A percentile compares a stretch with the other conserved stretches of the same genome.
These are phyloP conservation scores for Macroglossus sobrinus DNA, from an alignment of 2,113 vertebrate genomes.

Conservation along the genomic window DNA sequence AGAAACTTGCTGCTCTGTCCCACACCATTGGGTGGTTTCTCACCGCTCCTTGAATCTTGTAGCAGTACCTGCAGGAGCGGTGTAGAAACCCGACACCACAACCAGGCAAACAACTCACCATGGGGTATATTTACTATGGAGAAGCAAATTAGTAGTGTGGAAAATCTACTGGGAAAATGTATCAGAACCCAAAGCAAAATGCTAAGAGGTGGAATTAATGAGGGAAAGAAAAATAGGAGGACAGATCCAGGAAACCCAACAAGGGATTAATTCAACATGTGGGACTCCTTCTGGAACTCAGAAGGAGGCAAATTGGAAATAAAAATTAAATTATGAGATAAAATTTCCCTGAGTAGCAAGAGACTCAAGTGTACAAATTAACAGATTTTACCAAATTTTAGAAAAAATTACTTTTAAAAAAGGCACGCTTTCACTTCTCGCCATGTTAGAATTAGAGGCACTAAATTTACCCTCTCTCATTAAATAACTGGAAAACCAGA, in stretches of 20 bases:
- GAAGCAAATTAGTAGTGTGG: slow-evolving; percentile 28
- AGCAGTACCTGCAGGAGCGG: not conserved
- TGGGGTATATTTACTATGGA: not conserved
- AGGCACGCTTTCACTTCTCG: not conserved
- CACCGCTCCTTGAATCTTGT: not conserved
- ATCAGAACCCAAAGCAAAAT: slow-evolving; percentile 10
- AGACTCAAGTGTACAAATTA: not conserved
- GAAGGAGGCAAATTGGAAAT: not conserved
- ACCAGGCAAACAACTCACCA: not conserved
- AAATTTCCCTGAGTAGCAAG: not conserved
- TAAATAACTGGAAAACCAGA: not conserved
- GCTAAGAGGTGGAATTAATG: slow-evolving; percentile 36
- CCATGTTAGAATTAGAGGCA: not conserved
- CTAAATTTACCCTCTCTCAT: not conserved
- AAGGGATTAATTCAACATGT: not conserved
- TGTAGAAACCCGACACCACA: not conserved
- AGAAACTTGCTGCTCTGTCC: not conserved
- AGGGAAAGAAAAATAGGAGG: slow-evolving; percentile 8
- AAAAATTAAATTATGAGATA: slow-evolving; percentile 27
- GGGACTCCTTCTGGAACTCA: not conserved
- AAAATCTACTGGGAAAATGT: slow-evolving; percentile 25
- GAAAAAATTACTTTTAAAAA: not conserved
- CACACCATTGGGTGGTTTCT: not conserved
- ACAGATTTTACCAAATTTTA: not conserved
- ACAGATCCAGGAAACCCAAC: not conserved